Percentiles rank a stretch among this genome's conserved stretches.
Evolutionary conservation across 2,113 vertebrate genomes (phyloP).

Genomic region (Tursiops truncatus): DNA sequence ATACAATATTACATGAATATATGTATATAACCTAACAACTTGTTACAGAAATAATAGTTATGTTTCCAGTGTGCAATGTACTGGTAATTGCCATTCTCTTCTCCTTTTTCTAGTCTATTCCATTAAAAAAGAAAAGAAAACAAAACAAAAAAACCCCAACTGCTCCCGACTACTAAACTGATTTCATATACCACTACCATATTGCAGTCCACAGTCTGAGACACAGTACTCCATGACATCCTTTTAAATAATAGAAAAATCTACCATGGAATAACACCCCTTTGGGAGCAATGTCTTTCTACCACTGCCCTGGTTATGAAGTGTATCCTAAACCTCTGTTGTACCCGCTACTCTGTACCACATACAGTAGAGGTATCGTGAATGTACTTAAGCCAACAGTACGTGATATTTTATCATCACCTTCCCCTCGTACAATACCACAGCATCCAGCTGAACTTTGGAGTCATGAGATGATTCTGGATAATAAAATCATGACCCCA

Average conservation of each 20-base stretch:
- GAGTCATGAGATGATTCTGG: not conserved
- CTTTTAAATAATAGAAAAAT: not conserved
- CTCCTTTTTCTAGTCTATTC: not conserved
- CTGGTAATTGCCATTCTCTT: not conserved
- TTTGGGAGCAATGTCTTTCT: not conserved
- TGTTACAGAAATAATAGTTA: not conserved
- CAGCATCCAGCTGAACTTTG: not conserved
- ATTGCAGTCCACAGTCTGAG: not conserved
- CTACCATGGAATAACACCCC: not conserved
- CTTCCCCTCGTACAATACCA: not conserved
- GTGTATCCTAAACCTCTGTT: fast-evolving
- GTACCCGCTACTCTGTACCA: fast-evolving
- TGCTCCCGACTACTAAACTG: not conserved
- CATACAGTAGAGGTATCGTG: fast-evolving
- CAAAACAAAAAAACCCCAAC: not conserved
- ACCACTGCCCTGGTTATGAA: not conserved
- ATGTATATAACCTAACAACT: not conserved
- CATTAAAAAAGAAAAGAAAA: not conserved
- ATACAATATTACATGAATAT: not conserved
- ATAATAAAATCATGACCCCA: not conserved
- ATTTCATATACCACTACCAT: not conserved
- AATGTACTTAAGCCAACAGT: not conserved
- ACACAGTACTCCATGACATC: not conserved
- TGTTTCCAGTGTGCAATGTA: not conserved
- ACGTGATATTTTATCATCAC: fast-evolving